Base-by-base conservation (phyloP, 2,113 vertebrate species). In the Galbula dea region DNA sequence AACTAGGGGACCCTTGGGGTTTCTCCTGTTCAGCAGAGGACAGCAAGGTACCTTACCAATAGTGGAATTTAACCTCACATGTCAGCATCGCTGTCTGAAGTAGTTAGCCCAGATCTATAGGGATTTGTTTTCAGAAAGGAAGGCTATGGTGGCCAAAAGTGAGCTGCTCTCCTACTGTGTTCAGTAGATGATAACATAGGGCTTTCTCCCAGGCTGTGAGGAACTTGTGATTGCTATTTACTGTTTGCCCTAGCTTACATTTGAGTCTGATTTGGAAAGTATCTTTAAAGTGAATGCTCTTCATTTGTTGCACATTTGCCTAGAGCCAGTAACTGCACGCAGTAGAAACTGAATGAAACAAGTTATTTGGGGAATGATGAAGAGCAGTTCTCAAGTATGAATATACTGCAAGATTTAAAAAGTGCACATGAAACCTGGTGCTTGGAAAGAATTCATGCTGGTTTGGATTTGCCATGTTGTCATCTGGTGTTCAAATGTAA, bases 11-110 rank as follows among this genome's bases (percentile, higher is more conserved):
- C 15, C 49, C 61, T 18, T 2, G 4, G 17, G 20, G 17, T 62
- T 83, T 74, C 41, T 51, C 6, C 34, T 69, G 9, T 58, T 51
- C 49, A 29, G 8, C 41, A 83, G 63, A 69, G 26, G 23, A 79
- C 49, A 76, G 54, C 45, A 79, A 76, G 27, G 43, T 84, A 18
- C 45, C 24, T 55, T 48, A 45, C 21, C 34, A 41, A 8, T 32
- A 17, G 21, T 12, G 46, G 10, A 2, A 39, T 27, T 57, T n/a
- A 65, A 5, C 10, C 30, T 61, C 0, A 0, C 8, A 2, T 46
- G 41, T 52, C 15, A 37, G 19, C 83, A 55, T 32, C 3, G 0
- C 34, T 54, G 21, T 19, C 48, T 68, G 69, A 63, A 43, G 20
- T 30, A 24, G 19, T 26, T 78, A 68, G 13, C 48, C 10, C n/a